Base-by-base conservation (phyloP, 2,113 vertebrate species). In the Climacteris rufus region DNA sequence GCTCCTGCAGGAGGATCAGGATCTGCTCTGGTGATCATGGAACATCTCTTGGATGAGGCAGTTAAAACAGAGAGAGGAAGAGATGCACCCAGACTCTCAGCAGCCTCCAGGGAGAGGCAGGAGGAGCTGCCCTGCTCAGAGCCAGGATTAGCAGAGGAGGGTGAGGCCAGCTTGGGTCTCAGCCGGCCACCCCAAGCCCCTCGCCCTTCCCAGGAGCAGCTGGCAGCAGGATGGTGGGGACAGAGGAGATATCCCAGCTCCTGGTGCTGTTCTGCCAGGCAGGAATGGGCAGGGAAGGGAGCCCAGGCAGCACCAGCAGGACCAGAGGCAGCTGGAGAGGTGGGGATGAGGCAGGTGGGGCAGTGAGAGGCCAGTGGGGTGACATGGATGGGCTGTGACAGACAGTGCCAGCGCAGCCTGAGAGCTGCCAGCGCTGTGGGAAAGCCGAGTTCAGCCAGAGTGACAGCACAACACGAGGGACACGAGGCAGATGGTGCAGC, bases 361-460 rank as follows among this genome's bases (percentile, higher is more conserved):
- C 5, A 6, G 69, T 0, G 0, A 89, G 79, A 74, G 52, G 63
- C 40, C 78, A 64, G 66, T 0, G 6, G 54, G 63, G 45, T 94
- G 96, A 91, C 90, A 89, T 24, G 3, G 7, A 91, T 84, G 68
- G 71, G 89, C 79, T 88, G 42, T 74, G 91, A 96, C 94, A 94
- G 83, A 56, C 71, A 23, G 87, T 13, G 3, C 66, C 93, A 93
- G 78, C 1, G 3, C 68, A 45, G 75, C 5, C 42, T 53, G 65
- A 79, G 74, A 87, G 69, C 69, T 14, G 18, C 64, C 64, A 88
- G 92, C 20, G 71, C 10, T 25, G 47, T 2, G 11, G 50, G 25
- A 49, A 87, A 95, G 71, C 53, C 1, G 3, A 86, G 52, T 76
- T 95, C 63, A 71, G 77, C 12, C 33, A 12, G 71, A 75, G 50